Percentiles rank a stretch among this genome's conserved stretches.
These are phyloP conservation scores for Ditula angustiorana DNA, from an alignment of 2,888 invertebrate species.

Conservation along the genomic window DNA sequence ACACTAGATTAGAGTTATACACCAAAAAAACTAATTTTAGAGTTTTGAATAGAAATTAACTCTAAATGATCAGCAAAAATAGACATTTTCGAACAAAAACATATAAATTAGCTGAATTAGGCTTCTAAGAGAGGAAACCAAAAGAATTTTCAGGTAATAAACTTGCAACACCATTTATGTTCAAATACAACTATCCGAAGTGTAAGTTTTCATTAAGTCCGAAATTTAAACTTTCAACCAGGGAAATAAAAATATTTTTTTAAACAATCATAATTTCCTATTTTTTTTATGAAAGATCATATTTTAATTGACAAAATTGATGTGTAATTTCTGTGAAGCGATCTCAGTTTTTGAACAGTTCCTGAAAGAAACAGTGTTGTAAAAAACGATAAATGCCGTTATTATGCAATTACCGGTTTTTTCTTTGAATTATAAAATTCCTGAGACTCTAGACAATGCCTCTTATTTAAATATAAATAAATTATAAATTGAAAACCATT, in stretches of 20 bases:
- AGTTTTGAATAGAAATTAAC: too few species aligned
- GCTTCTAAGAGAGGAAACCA: neutral
- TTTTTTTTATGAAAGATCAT: neutral
- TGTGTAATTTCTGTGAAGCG: neutral
- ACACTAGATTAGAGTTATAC: too few species aligned
- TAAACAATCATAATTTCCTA: too few species aligned
- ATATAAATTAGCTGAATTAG: too few species aligned
- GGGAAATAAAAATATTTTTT: too few species aligned
- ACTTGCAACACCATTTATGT: slow-evolving; percentile 1
- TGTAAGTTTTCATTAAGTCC: neutral
- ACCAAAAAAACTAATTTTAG: too few species aligned
- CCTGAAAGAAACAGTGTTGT: slow-evolving; percentile 6
- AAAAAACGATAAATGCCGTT: neutral
- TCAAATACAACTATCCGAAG: neutral
- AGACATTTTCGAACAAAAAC: too few species aligned
- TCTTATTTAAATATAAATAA: neutral
- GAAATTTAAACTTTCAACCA: too few species aligned
- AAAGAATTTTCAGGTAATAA: neutral
- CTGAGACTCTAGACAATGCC: neutral
- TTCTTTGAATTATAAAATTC: too few species aligned
- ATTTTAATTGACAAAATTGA: neutral
- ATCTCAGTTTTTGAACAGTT: slow-evolving; percentile 9
- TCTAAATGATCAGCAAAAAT: too few species aligned
- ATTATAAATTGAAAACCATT: too few species aligned
- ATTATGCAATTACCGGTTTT: neutral